Percentiles rank a stretch among this genome's conserved stretches.
Evolutionary conservation across 2,113 vertebrate species (phyloP).

Genomic region (Smithornis capensis): DNA sequence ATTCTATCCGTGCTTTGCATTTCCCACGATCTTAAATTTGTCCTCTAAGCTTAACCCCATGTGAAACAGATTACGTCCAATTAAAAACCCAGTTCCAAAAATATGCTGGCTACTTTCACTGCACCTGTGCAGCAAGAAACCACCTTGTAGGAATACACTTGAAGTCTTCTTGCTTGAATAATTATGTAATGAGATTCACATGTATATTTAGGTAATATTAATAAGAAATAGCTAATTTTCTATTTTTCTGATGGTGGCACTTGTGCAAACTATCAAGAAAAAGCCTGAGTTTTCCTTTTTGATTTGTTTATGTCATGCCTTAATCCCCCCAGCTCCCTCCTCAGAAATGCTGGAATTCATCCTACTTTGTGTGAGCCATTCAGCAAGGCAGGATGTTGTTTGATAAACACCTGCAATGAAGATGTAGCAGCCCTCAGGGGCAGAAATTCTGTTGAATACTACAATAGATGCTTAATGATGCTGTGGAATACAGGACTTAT

Average conservation of each 20-base stretch:
- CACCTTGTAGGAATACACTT: not conserved
- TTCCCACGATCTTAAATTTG: not conserved
- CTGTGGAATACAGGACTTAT: not conserved
- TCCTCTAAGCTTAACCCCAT: not conserved
- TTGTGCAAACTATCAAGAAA: not conserved
- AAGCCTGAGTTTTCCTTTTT: not conserved
- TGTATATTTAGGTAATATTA: not conserved
- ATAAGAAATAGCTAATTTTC: not conserved
- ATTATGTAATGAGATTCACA: not conserved
- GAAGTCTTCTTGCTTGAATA: not conserved
- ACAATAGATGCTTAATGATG: not conserved
- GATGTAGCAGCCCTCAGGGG: not conserved
- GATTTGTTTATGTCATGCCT: not conserved
- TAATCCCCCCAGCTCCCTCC: not conserved
- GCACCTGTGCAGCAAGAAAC: not conserved
- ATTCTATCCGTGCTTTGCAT: not conserved
- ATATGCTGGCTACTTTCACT: not conserved
- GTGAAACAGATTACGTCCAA: not conserved
- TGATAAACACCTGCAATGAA: not conserved
- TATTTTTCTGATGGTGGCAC: not conserved
- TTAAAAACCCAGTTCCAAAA: not conserved
- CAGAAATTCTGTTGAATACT: not conserved
- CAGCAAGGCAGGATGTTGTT: not conserved
- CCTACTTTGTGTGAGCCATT: not conserved
- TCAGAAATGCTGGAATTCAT: not conserved